Evolutionary conservation across 2,888 invertebrate genomes (phyloP), one percentile per base, ranked within the genome.

Genomic region (Dilophus febrilis): DNA sequence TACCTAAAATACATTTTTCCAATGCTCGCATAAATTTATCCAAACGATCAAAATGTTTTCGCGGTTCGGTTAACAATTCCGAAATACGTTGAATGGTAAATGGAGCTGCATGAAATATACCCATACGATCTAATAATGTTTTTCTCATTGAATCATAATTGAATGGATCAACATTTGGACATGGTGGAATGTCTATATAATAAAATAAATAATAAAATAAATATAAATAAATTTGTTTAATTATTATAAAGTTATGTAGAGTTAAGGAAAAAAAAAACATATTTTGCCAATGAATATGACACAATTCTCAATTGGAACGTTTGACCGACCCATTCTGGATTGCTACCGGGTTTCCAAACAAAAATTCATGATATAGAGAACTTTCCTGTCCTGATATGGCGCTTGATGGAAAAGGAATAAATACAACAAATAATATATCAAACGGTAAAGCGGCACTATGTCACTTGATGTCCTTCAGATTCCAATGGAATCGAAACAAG

Each of bases 21-120:
- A 98, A 70, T 0, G 95, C 97, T 43, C 95, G 70, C 81, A 98
- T 85, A 58, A 85, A 97, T 61, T 97, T 97, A 58, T 95, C 97
- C 45, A 91, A 83, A 45, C 91, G 73, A 55, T 85, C 87, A 61
- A 98, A 98, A 57, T 97, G 92, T 57, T 87, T 88, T 17, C 81
- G 73, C 2, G 97, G 95, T 48, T 78, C 77, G 4, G 86, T 85
- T 3, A 98, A 66, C 22, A 98, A 68, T 61, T 98, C 97, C 62
- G 94, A 92, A 45, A 98, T 74, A 49, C 97, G 72, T 61, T 95
- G 95, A 47, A 95, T 82, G 14, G 95, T 95, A 56, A 95, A 95
- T 1, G 95, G 95, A 7, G 94, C 91, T 38, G 90, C 83, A 31
- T 74, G 72, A 57, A 88, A 88, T 1, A 79, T 72, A 53, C 88